These are phyloP conservation scores for Brachionus rotundiformis DNA, from an alignment of 1,140 invertebrate species.

Conservation along the genomic window DNA sequence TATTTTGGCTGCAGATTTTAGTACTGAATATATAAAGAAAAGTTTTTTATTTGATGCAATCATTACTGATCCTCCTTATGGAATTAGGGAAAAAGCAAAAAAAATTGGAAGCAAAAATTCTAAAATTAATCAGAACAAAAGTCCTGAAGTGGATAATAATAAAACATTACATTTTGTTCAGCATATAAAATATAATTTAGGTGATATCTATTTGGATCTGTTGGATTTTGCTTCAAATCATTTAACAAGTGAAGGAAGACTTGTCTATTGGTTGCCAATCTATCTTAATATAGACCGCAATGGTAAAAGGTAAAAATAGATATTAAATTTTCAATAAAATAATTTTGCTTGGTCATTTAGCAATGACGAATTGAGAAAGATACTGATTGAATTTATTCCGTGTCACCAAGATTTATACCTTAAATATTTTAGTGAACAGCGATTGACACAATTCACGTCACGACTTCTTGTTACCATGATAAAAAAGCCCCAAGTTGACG, in stretches of 20 bases:
- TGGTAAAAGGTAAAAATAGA: neutral
- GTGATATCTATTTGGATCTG: conserved; percentile 79
- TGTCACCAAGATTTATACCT: neutral
- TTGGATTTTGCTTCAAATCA: conserved; percentile 77
- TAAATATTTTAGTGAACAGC: conserved; percentile 26
- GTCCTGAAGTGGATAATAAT: neutral
- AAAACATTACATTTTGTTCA: neutral
- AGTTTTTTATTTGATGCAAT: conserved; percentile 75
- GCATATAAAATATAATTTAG: conserved; percentile 72
- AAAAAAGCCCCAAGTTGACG: neutral
- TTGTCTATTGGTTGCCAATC: conserved; percentile 90
- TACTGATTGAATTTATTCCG: conserved; percentile 25
- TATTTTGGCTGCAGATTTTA: conserved; percentile 83
- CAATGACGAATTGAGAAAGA: conserved; percentile 1
- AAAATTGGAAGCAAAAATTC: conserved; percentile 69
- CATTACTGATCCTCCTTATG: conserved; percentile 93
- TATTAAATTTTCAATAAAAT: neutral
- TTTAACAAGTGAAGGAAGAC: conserved; percentile 73
- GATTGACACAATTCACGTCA: conserved; percentile 47
- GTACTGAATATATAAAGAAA: conserved; percentile 66
- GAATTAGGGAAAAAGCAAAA: conserved; percentile 85
- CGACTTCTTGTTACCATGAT: conserved; percentile 40
- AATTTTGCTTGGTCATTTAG: neutral
- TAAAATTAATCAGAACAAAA: conserved; percentile 15
- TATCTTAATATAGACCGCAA: conserved; percentile 59